Evolutionary conservation across 2,797 vertebrate species (phyloP).

Genomic region (Cuculus canorus): DNA sequence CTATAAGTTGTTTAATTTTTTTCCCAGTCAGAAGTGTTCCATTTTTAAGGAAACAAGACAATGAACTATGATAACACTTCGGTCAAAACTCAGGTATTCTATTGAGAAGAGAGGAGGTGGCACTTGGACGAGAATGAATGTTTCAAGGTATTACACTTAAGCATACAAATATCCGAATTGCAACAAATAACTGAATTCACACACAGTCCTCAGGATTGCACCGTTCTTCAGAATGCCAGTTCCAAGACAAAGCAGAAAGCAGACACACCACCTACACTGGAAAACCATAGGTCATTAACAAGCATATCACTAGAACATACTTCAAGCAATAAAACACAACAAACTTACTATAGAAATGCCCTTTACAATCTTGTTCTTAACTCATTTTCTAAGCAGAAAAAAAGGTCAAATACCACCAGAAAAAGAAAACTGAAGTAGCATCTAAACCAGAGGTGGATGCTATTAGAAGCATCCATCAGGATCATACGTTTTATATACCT

Average conservation of each 20-base stretch:
- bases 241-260: background rate
- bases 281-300: background rate
- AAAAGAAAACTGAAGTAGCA: background rate
- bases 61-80: background rate
- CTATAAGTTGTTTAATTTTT: background rate
- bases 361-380: background rate
- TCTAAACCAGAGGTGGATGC: background rate
- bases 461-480: background rate
- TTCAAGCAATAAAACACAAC: background rate
- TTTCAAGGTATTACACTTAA: background rate
- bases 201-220: background rate
- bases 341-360: background rate
- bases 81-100: background rate
- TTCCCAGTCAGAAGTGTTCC: background rate
- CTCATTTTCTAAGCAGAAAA: background rate
- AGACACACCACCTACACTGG: accelerated
- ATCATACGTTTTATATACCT: background rate
- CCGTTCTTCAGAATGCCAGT: background rate
- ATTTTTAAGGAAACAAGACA: background rate
- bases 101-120: background rate
- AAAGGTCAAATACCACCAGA: background rate
- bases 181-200: background rate
- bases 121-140: background rate
- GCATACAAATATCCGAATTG: background rate
- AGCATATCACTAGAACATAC: background rate